Conservation (phyloP, 2,113 vertebrate genomes). For the Shinisaurus crocodilurus region DNA sequence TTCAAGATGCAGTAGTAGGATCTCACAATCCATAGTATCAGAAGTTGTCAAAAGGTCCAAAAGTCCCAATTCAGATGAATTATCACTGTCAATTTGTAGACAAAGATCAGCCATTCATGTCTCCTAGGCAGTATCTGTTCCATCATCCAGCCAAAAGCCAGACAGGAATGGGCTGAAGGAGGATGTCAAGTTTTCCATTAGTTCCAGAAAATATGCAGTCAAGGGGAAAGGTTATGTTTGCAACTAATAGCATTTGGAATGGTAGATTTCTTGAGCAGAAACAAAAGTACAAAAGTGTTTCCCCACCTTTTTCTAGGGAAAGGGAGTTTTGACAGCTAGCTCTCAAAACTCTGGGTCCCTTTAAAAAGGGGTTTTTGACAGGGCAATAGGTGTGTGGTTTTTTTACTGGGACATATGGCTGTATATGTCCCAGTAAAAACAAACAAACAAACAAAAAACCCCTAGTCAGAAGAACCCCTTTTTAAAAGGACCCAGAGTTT, state of each 20-base stretch:
- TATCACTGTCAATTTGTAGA: neutral
- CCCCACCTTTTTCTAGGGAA: no score
- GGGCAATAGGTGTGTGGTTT: no score
- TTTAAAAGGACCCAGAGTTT: no score
- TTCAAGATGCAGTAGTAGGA: neutral
- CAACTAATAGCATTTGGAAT: neutral
- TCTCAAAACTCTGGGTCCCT: no score
- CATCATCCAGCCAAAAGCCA: neutral
- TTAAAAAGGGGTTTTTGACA: no score
- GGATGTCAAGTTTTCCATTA: neutral
- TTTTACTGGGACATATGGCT: no score
- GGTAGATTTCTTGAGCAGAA: neutral
- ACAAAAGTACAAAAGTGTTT: neutral
- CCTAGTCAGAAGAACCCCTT: no score
- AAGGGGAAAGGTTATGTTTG: neutral
- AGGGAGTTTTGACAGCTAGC: no score
- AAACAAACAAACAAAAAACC: no score
- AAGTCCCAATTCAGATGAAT: neutral
- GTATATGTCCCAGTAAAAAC: no score
- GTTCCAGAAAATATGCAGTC: neutral
- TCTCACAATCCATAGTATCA: neutral
- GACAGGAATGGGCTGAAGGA: neutral
- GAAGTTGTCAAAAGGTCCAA: neutral
- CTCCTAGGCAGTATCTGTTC: neutral
- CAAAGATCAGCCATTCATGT: neutral